Evolutionary conservation across 2,113 vertebrate genomes (phyloP), one percentile per base, ranked within the genome.

Genomic region (Shinisaurus crocodilurus): DNA sequence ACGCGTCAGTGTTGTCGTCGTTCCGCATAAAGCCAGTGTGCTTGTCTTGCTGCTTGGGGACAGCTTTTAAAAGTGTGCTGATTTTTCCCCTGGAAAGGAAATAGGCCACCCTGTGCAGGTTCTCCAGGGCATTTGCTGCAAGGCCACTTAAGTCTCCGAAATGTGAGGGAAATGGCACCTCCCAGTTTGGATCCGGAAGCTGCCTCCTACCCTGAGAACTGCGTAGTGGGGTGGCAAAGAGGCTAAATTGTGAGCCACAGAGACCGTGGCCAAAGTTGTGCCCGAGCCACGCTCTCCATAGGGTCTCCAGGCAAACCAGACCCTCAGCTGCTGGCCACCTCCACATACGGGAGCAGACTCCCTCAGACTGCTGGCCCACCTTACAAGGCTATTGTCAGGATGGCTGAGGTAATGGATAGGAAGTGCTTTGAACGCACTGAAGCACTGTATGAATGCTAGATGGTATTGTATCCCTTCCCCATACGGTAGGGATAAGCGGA

Each of bases 31-130:
- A 70, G 18, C 4, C 0, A 0, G 0, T 16, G 6, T 86, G 50
- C 79, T 29, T 12, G 6, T 89, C 87, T 60, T 1, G 82, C 82
- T 3, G 70, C 90, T 88, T 37, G 70, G 89, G 32, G 81, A 89
- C 43, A 72, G 79, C 65, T 37, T 84, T 85, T 82, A 75, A 40
- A 89, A 81, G 82, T n/a, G 9, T 63, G 10, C 25, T 9, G 70
- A 86, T 90, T 94, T 54, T 90, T 92, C 92, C 85, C 90, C 91
- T 87, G 92, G 65, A 45, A 69, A 92, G 95, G 83, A 67, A 89
- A 90, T 92, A 1, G 8, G 76, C 90, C 86, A 79, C 87, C 90
- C 88, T 1, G 86, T 34, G 48, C 90, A 67, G 91, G 27, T 27
- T 37, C 84, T 93, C 60, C n/a, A 90, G 80, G 0, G 40, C 40